phyloP scores from a whole-genome alignment of 2,113 vertebrate species.

The Martes martes region DNA sequence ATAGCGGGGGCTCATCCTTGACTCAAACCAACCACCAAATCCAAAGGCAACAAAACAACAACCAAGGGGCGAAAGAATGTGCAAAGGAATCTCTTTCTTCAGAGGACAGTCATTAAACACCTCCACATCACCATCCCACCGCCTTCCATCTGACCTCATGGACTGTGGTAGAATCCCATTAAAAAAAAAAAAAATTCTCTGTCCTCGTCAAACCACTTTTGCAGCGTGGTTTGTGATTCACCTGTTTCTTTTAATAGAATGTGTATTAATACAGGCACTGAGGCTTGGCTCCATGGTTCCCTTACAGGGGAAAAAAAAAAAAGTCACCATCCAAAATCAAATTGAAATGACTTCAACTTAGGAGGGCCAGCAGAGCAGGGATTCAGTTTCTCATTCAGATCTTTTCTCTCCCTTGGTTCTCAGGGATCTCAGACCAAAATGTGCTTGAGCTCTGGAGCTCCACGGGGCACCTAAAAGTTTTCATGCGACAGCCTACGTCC shows the following conservation, averaged over 20 bases:
- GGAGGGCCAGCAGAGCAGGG: background rate
- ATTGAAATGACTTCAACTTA: background rate
- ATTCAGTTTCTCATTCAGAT: background rate
- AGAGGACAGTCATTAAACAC: background rate
- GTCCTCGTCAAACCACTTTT: background rate
- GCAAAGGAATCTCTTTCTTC: background rate
- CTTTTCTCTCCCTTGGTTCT: background rate
- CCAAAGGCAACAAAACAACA: background rate
- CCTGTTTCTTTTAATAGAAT: background rate
- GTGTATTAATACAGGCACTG: background rate
- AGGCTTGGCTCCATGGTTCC: background rate
- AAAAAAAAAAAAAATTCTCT: background rate
- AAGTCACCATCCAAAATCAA: background rate
- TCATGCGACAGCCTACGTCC: background rate
- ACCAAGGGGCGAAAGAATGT: background rate
- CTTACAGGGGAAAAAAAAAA: slow-evolving; percentile 19
- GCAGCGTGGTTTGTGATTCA: background rate
- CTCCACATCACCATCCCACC: background rate
- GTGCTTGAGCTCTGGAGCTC: background rate
- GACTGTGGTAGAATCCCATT: background rate
- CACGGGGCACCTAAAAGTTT: background rate
- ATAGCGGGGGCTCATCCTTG: background rate
- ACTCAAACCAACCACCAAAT: background rate
- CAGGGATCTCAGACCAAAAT: background rate
- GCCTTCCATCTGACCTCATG: background rate